Conservation (phyloP, 2,797 vertebrate species). For the Buceros bicornis region DNA sequence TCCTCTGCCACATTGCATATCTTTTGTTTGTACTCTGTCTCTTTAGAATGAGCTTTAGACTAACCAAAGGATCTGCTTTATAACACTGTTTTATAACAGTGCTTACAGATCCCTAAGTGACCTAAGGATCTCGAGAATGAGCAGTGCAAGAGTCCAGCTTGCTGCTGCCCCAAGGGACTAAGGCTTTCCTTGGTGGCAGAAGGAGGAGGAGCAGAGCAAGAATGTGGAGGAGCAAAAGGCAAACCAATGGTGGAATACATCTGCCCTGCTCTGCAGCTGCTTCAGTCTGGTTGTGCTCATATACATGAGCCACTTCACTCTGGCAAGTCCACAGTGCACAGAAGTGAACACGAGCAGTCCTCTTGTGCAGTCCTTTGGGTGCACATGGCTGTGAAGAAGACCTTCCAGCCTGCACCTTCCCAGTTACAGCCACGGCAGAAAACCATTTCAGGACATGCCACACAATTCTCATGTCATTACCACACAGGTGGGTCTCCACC, state of each 20-base stretch:
- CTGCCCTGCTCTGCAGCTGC: neutral
- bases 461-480: neutral
- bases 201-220: neutral
- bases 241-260: neutral
- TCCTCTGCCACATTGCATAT: neutral
- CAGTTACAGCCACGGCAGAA: neutral
- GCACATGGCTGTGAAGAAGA: accelerated
- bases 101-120: neutral
- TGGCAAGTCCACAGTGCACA: neutral
- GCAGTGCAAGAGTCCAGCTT: neutral
- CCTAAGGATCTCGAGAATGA: accelerated
- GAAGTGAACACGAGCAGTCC: neutral
- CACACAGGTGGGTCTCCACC: neutral
- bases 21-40: neutral
- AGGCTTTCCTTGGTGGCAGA: accelerated
- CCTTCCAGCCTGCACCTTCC: neutral
- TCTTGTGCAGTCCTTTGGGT: neutral
- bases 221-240: neutral
- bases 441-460: neutral
- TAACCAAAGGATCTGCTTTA: neutral
- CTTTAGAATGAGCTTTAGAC: neutral
- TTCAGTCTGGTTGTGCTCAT: neutral
- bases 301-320: neutral
- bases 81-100: neutral
- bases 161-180: neutral